Percentiles rank a stretch among this genome's conserved stretches.
These are phyloP conservation scores for Machimus rusticus DNA, from an alignment of 2,888 invertebrate species.

Conservation along the genomic window DNA sequence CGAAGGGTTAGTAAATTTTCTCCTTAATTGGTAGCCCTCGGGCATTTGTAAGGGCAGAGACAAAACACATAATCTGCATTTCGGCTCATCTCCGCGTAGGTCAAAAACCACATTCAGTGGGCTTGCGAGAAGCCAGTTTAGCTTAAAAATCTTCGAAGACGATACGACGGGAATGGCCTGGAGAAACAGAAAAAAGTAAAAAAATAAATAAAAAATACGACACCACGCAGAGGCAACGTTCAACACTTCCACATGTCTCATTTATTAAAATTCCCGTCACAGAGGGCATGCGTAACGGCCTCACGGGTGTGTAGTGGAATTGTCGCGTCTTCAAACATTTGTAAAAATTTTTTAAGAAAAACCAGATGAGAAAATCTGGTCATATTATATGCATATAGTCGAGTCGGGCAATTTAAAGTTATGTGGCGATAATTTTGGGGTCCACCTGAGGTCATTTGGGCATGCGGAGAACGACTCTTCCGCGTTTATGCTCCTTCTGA, in stretches of 20 bases:
- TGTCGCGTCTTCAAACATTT: neutral
- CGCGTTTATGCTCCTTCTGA: neutral
- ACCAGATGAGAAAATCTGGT: constrained; percentile 1
- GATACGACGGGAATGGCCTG: neutral
- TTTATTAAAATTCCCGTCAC: constrained; percentile 20
- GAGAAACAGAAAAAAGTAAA: neutral
- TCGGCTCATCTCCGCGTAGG: constrained; percentile 14
- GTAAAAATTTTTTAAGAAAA: neutral
- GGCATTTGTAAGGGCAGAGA: constrained; percentile 3
- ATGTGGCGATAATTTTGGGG: constrained; percentile 21
- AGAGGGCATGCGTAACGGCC: neutral
- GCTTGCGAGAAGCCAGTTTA: neutral
- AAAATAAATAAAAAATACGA: neutral
- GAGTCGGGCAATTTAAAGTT: neutral
- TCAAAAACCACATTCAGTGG: constrained; percentile 25
- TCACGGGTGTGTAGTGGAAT: neutral
- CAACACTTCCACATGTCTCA: neutral
- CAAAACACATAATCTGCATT: constrained; percentile 3
- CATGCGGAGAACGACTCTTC: neutral
- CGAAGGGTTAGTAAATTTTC: neutral
- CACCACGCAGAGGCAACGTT: constrained; percentile 13
- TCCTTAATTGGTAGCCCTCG: neutral
- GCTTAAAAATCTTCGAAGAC: neutral
- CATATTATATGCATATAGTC: neutral
- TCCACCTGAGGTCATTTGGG: neutral